Percentiles rank a stretch among this genome's conserved stretches.
Conservation (phyloP, 1,140 invertebrate species). For the Laupala kohalensis region DNA sequence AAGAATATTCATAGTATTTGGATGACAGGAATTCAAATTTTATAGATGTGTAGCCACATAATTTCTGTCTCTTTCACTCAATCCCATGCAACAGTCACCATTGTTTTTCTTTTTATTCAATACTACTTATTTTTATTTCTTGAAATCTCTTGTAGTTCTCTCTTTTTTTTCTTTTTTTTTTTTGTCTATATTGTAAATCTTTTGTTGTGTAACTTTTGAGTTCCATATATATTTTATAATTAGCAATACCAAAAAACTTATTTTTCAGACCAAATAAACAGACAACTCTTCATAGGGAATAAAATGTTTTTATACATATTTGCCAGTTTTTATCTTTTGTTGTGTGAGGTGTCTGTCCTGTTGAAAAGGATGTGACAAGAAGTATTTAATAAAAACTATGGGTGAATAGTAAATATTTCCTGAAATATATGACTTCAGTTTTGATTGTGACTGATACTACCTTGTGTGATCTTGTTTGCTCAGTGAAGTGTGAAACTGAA, state of each 20-base stretch:
- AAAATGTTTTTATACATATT: background rate
- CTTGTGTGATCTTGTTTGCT: background rate
- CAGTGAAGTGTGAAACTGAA: background rate
- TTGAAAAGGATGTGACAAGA: background rate
- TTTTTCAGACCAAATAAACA: constrained; percentile 7
- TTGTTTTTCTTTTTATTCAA: background rate
- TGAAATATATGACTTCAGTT: background rate
- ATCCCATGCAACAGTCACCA: background rate
- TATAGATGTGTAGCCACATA: background rate
- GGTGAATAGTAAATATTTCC: background rate
- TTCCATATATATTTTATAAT: constrained; percentile 5
- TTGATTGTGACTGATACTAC: background rate
- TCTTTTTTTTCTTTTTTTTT: too few species aligned
- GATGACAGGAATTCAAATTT: background rate
- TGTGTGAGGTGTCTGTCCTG: background rate
- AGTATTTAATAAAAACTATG: background rate
- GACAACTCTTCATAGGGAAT: background rate
- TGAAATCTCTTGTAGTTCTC: background rate
- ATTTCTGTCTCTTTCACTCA: background rate
- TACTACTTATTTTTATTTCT: background rate
- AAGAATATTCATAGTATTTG: background rate
- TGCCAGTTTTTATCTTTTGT: background rate
- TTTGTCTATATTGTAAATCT: background rate
- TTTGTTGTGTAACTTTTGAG: background rate
- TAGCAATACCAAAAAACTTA: constrained; percentile 9